A percentile compares a stretch with the other conserved stretches of the same genome.
Evolutionary conservation across 1,140 invertebrate species (phyloP).

Genomic region (Eriosoma lanigerum): DNA sequence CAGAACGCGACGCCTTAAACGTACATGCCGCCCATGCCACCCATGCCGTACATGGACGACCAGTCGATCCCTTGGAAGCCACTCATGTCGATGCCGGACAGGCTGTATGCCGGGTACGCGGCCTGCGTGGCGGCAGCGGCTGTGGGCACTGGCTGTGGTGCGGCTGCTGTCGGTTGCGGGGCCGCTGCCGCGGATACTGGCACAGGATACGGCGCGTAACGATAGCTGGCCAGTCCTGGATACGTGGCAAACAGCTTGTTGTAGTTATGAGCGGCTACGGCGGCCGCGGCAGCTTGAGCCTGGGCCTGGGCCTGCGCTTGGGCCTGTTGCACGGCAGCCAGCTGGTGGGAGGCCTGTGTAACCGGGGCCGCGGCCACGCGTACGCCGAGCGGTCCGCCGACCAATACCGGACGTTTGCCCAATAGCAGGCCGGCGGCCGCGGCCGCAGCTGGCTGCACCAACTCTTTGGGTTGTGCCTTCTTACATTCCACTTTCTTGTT

Average conservation of each 20-base stretch:
- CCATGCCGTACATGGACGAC: conserved; percentile 86
- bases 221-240: conserved; percentile 68
- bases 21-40: conserved; percentile 84
- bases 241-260: conserved; percentile 71
- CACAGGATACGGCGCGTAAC: conserved; percentile 72
- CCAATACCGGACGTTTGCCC: conserved; percentile 71
- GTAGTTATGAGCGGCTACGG: conserved; percentile 62
- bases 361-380: conserved; percentile 64
- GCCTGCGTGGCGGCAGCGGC: conserved; percentile 62
- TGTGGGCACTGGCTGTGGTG: conserved; percentile 59
- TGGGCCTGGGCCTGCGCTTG: conserved; percentile 64
- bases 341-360: conserved; percentile 58
- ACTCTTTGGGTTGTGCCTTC: conserved; percentile 89
- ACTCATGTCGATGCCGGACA: conserved; percentile 86
- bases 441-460: conserved; percentile 66
- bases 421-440: conserved; percentile 63
- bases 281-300: conserved; percentile 60
- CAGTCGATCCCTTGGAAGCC: conserved; percentile 88
- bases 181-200: conserved; percentile 62
- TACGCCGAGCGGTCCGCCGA: conserved; percentile 65
- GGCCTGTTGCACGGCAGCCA: conserved; percentile 63
- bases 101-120: conserved; percentile 71
- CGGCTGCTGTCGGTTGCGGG: conserved; percentile 59
- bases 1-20: conserved; percentile 63
- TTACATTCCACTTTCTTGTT: conserved; percentile 93